phyloP scores from a whole-genome alignment of 2,113 vertebrate genomes.

The Gambusia affinis region DNA sequence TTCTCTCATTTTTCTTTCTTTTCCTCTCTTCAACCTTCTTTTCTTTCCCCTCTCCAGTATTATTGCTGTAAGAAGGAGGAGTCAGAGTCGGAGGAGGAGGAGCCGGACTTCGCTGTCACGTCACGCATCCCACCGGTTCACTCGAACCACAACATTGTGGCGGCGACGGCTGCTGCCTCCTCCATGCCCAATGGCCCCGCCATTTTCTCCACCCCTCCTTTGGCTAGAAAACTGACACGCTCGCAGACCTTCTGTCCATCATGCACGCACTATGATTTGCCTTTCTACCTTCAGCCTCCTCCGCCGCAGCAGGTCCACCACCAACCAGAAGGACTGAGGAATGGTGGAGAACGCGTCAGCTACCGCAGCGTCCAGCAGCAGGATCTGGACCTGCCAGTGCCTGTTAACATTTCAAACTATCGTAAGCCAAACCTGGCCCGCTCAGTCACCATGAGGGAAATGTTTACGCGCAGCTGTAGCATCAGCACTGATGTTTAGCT shows the following conservation, averaged over 20 bases:
- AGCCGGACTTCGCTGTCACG: constrained; percentile 94
- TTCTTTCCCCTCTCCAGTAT: constrained; percentile 80
- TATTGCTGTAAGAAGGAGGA: constrained; percentile 97
- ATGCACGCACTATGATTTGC: constrained; percentile 87
- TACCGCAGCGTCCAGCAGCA: constrained; percentile 87
- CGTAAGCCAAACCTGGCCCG: constrained; percentile 91
- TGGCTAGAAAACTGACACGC: constrained; percentile 81
- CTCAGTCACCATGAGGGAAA: constrained; percentile 93
- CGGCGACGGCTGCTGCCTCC: constrained; percentile 77
- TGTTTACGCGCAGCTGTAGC: constrained; percentile 93
- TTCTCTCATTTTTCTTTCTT: neutral
- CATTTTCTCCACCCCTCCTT: constrained; percentile 84
- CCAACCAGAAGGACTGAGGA: constrained; percentile 78
- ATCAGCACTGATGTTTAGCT: constrained; percentile 94
- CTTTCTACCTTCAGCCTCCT: constrained; percentile 90
- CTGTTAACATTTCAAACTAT: constrained; percentile 81
- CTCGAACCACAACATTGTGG: constrained; percentile 89
- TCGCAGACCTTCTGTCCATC: constrained; percentile 87
- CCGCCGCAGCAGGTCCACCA: constrained; percentile 81
- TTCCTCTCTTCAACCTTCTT: neutral
- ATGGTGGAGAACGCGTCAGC: constrained; percentile 87
- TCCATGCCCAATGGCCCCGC: constrained; percentile 87
- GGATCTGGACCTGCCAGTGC: constrained; percentile 84
- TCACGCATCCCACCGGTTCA: constrained; percentile 90
- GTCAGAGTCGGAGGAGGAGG: constrained; percentile 95